Percentiles rank a stretch among this genome's conserved stretches.
phyloP scores from a whole-genome alignment of 2,888 invertebrate genomes.

The Lapara coniferarum region DNA sequence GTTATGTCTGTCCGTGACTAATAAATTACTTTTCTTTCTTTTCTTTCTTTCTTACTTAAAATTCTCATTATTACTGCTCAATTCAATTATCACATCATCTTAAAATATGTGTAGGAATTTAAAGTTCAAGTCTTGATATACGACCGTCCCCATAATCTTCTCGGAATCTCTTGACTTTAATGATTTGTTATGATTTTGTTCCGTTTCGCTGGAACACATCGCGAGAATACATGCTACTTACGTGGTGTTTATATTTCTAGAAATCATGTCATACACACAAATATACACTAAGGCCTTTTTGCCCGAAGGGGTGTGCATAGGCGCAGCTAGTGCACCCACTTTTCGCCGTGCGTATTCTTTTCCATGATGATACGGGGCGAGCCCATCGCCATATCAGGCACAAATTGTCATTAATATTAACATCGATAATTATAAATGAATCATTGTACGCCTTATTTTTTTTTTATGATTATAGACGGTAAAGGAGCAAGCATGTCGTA shows the following conservation, averaged over 20 bases:
- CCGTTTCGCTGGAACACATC: conserved; percentile 10
- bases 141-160: conserved; percentile 1
- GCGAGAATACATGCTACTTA: background rate
- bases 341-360: too few relatives aligned
- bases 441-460: background rate
- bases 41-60: too few relatives aligned
- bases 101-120: background rate
- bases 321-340: too few relatives aligned
- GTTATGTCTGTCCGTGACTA: too few relatives aligned
- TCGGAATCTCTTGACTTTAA: conserved; percentile 5
- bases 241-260: conserved; percentile 2
- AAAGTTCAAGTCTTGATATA: background rate
- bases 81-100: background rate
- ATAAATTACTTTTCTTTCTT: too few relatives aligned
- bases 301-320: too few relatives aligned
- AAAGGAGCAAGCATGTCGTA: too few relatives aligned
- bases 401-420: too few relatives aligned
- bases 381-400: too few relatives aligned
- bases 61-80: background rate
- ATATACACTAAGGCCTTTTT: too few relatives aligned
- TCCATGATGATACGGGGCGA: too few relatives aligned
- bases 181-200: conserved; percentile 15
- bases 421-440: background rate
- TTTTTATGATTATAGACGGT: too few relatives aligned
- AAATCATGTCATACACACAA: background rate